These are phyloP conservation scores for Chelon labrosus DNA, from an alignment of 2,797 vertebrate genomes.

Conservation along the genomic window DNA sequence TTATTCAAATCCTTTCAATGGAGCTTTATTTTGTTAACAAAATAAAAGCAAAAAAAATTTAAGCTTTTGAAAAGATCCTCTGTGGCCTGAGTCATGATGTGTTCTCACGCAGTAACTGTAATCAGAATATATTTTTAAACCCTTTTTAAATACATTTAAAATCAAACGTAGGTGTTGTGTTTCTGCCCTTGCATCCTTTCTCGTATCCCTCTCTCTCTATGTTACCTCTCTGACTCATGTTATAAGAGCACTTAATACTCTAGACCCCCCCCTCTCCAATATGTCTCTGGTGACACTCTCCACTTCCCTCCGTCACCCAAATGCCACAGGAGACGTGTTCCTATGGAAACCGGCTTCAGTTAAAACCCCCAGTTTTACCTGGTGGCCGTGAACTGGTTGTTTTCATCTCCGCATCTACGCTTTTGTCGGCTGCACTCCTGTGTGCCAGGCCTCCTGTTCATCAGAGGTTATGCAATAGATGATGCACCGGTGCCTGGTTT, in stretches of 20 bases:
- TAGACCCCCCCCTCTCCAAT: slow-evolving; percentile 11
- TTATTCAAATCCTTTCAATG: not conserved
- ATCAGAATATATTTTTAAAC: too few relatives aligned
- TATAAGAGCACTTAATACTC: slow-evolving; percentile 64
- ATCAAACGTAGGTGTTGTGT: slow-evolving; percentile 16
- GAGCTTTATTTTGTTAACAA: not conserved
- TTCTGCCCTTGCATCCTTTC: slow-evolving; percentile 13
- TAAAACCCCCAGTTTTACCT: slow-evolving; percentile 38
- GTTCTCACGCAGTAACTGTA: not conserved
- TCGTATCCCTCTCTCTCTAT: slow-evolving; percentile 23
- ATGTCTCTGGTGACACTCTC: slow-evolving; percentile 40
- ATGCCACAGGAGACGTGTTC: slow-evolving; percentile 64
- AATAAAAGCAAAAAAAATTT: not conserved
- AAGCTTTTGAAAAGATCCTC: not conserved
- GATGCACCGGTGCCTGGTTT: not conserved
- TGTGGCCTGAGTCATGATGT: too few relatives aligned
- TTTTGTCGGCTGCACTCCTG: not conserved
- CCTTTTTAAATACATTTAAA: slow-evolving; percentile 42
- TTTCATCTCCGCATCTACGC: slow-evolving; percentile 19
- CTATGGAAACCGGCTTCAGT: slow-evolving; percentile 68
- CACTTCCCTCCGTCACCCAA: slow-evolving; percentile 42
- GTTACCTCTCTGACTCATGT: slow-evolving; percentile 49
- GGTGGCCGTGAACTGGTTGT: slow-evolving; percentile 48
- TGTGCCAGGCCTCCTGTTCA: not conserved
- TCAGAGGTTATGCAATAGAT: slow-evolving; percentile 1